Conservation (phyloP, 2,888 invertebrate genomes). For the Strigamia transsilvanica region DNA sequence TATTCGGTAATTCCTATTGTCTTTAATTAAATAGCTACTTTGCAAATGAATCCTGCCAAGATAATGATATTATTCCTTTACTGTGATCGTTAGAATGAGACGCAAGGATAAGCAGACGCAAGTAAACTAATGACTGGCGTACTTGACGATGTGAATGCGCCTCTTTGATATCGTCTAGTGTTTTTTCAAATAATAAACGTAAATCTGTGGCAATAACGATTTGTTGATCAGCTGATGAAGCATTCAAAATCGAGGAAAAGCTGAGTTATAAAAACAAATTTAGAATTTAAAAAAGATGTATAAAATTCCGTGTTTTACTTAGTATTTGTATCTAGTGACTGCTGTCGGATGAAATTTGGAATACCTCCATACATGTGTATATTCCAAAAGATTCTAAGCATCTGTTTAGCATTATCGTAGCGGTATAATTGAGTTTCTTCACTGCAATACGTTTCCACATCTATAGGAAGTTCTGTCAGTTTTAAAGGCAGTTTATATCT, state of each 20-base stretch:
- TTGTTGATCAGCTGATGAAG: background rate
- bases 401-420: background rate
- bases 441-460: background rate
- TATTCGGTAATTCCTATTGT: background rate
- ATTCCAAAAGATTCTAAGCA: constrained; percentile 16
- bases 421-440: background rate
- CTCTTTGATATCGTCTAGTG: background rate
- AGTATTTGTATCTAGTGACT: background rate
- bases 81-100: background rate
- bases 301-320: background rate
- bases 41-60: constrained; percentile 18
- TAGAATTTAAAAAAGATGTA: background rate
- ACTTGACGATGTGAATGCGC: constrained; percentile 32
- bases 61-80: background rate
- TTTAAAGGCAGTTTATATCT: background rate
- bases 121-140: background rate
- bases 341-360: background rate
- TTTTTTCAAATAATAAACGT: background rate
- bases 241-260: constrained; percentile 3
- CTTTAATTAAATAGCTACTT: background rate
- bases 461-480: background rate
- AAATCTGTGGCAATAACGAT: background rate
- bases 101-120: background rate
- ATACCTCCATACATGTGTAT: background rate
- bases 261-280: background rate